Evolutionary conservation across 2,888 invertebrate genomes (phyloP).

Genomic region (Choreutis nemorana): DNA sequence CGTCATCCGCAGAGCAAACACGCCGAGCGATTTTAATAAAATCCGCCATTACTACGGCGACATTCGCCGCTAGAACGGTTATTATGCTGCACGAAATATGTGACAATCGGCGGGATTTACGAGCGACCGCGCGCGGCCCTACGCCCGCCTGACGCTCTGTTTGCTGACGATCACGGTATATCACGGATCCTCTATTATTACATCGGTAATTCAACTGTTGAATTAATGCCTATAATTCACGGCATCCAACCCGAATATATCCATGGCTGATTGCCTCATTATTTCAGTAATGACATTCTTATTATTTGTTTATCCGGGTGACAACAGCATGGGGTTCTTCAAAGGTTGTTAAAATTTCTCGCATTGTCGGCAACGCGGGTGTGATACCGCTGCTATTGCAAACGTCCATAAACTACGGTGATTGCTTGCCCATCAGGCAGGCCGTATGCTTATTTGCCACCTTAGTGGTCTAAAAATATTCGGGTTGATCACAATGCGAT

Average conservation of each 20-base stretch:
- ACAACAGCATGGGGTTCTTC: too few relatives aligned
- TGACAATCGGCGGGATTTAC: conserved; percentile 22
- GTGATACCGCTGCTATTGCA: conserved; percentile 7
- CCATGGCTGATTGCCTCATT: too few relatives aligned
- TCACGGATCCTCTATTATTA: not conserved
- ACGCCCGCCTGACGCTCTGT: too few relatives aligned
- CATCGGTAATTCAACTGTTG: not conserved
- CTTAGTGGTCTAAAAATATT: too few relatives aligned
- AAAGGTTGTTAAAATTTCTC: too few relatives aligned
- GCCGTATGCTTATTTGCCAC: too few relatives aligned
- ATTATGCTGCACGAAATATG: conserved; percentile 19
- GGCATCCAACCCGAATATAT: too few relatives aligned
- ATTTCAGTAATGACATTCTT: too few relatives aligned
- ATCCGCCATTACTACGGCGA: conserved; percentile 10
- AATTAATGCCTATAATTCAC: not conserved
- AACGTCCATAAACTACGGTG: too few relatives aligned
- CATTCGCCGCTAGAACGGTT: conserved; percentile 12
- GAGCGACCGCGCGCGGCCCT: conserved; percentile 10
- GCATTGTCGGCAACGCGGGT: too few relatives aligned
- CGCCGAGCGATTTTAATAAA: conserved; percentile 15
- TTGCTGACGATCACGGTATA: conserved; percentile 4
- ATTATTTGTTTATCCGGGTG: conserved; percentile 3
- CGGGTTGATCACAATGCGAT: conserved; percentile 13
- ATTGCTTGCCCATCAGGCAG: too few relatives aligned
- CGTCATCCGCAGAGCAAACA: conserved; percentile 12